Base-by-base conservation (phyloP, 2,888 invertebrate species). In the Lochmaea crataegi region DNA sequence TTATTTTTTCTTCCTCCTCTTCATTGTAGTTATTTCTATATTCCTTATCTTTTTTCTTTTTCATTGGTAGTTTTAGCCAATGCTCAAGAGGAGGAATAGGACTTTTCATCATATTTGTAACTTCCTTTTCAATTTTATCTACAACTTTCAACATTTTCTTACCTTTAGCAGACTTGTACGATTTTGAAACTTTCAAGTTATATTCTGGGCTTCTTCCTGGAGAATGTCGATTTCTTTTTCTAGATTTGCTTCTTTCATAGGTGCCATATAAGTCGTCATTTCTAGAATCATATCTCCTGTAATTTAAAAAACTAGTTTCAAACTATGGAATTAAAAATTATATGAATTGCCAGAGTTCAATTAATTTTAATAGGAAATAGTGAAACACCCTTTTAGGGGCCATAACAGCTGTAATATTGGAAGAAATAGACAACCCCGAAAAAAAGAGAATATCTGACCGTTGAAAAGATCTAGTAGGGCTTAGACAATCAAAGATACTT, bases 71-170 rank as follows among this genome's bases (percentile, higher is more conserved):
- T 48, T 65, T 65, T 32, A n/a, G 22, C 2, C 14, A 22, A 12
- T 22, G 22, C 0, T 45, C 48, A 22, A 22, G 26, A 26, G 18
- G 57, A 6, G 57, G 18, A 45, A n/a, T 2, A 10, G 22, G 26
- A 51, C 14, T 65, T 48, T n/a, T 18, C 9, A 18, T 11, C 11
- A 14, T 16, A 7, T 26, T 53, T 65, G 51, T 14, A 53, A 65
- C n/a, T 45, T 64, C 14, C 18, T 42, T 57, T 66, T 66, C 42
- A 11, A 66, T 22, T 22, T 22, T 57, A 42, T 42, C 42, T 56
- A 56, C 57, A 16, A 57, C 14, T 18, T 66, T 66, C 16, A 57
- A 42, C 11, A 57, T 41, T 57, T 66, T 66, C 42, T 66, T 66
- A 42, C 42, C 42, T 63, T 38, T 42, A 12, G 41, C 7, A 18